phyloP scores from a whole-genome alignment of 1,140 invertebrate species.

The Sipha flava region DNA sequence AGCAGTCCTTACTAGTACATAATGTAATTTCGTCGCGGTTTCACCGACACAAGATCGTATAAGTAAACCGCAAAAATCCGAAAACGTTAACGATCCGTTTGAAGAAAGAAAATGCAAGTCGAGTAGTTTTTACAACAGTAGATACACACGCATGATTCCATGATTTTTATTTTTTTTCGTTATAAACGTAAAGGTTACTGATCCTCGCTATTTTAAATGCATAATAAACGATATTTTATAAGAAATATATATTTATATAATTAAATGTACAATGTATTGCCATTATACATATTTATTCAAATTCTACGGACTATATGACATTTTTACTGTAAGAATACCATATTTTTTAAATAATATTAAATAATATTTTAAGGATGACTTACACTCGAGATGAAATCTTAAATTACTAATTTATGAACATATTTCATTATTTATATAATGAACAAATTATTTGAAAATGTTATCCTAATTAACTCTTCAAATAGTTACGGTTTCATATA shows the following conservation, averaged over 20 bases:
- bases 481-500: neutral
- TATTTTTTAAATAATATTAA: too few species aligned
- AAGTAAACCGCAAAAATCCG: neutral
- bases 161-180: neutral
- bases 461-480: neutral
- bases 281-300: too few species aligned
- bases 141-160: neutral
- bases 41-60: neutral
- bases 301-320: too few species aligned
- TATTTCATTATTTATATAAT: too few species aligned
- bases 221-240: neutral
- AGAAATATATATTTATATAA: too few species aligned
- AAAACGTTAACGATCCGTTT: neutral
- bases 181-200: neutral
- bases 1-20: neutral
- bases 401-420: too few species aligned
- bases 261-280: neutral
- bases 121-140: neutral
- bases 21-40: neutral
- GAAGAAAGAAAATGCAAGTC: neutral
- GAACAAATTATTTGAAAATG: neutral
- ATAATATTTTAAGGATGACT: neutral
- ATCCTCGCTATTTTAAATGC: neutral
- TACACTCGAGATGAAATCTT: neutral
- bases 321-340: too few species aligned